Evolutionary conservation across 2,888 invertebrate species (phyloP), one percentile per base, ranked within the genome.

Genomic region (Campopleginae sp.): DNA sequence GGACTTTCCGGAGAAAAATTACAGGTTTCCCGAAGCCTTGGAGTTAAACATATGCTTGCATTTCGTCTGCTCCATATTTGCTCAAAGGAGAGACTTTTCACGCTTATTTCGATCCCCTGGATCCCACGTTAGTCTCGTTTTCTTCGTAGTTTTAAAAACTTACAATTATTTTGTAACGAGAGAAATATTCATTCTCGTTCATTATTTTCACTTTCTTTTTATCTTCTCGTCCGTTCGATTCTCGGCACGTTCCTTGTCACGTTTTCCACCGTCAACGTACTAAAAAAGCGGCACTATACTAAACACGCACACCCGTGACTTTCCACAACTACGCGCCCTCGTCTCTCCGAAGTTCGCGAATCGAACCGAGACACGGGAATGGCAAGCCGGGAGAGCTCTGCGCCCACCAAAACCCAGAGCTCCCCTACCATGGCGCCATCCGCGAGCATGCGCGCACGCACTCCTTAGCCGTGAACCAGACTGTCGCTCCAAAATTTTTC

Each of bases 341-440:
- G 89, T 46, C 90, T 88, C 87, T 90, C 88, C 91, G 90, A 90
- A 90, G 91, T 89, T 92, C 92, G 88, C 92, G 91, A 90, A 90
- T 91, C 91, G 90, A 89, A 92, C 92, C 92, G 92, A 90, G 90
- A 90, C 87, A 90, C 90, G 87, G 90, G 91, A 92, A 92, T 92
- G 91, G 89, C 91, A 89, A 89, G 90, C 89, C 90, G 87, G 80
- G 88, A 88, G 75, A 89, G 89, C 90, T 88, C 88, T 88, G 80
- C 81, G 90, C 90, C 88, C 90, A 90, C 87, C 87, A 91, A 90
- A 90, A 89, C 86, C 88, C 89, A 90, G 90, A 90, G 90, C 88
- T 91, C 88, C 92, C 90, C 86, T 82, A 87, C 71, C 61, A 42
- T 72, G 76, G 89, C 90, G 89, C 89, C 89, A 90, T 90, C 89